Evolutionary conservation across 2,797 vertebrate species (phyloP), one percentile per base, ranked within the genome.

Genomic region (Gymnopithys bicolor): DNA sequence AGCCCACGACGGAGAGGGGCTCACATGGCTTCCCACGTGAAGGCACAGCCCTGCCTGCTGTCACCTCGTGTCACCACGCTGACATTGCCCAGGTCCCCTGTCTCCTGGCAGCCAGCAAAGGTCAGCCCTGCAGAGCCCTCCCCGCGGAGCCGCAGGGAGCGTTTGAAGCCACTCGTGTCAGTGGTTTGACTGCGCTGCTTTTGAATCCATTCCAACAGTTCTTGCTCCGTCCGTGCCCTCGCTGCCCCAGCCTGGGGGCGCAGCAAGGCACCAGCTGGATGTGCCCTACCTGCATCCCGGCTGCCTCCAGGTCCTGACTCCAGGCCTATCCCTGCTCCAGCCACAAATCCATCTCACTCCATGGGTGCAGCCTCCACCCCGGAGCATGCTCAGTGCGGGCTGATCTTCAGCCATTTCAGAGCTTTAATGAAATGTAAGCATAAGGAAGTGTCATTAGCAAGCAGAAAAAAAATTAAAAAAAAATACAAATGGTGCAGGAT

Each of bases 371-470:
- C 96, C 91, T 97, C 96, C 93, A 96, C 90, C 87, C 71, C 41
- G 95, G 97, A 97, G 98, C 97, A 98, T 98, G 97, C 98, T 97
- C 97, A 97, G 97, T 97, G 33, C 92, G n/a, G 94, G 91, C 97
- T 89, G 86, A 84, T 95, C 94, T 95, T 95, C 97, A 96, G 97
- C 97, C 98, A 98, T 98, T 98, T 97, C 97, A 95, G 95, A 96
- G 97, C 96, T 96, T 97, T 97, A 95, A 97, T 96, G 96, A 97
- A 95, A 97, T 95, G 95, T 94, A 97, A 97, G 96, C 95, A 95
- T 84, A 96, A 97, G 97, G 97, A 97, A 97, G 97, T 95, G 96
- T 96, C 96, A 97, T 96, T 94, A 96, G 91, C 71, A 83, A 81
- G 64, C 18, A 60, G 56, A 48, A 24, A 41, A 49, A 59, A 35